phyloP scores from a whole-genome alignment of 1,140 invertebrate genomes.

The Drosophila eugracilis region DNA sequence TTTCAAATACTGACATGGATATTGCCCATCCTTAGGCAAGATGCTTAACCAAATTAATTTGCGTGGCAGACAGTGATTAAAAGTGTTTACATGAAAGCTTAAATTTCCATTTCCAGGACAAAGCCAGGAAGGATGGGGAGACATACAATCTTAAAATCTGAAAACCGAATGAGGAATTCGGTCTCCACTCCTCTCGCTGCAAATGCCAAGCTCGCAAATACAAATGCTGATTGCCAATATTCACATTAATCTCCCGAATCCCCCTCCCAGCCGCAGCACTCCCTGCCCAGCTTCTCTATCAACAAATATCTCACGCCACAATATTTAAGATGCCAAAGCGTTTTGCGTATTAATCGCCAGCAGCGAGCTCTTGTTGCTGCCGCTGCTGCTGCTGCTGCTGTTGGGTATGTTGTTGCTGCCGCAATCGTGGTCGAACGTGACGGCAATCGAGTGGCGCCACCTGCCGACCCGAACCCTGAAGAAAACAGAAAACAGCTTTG shows the following conservation, averaged over 20 bases:
- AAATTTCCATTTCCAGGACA: constrained; percentile 13
- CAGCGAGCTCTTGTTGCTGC: constrained; percentile 2
- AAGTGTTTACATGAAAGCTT: constrained; percentile 11
- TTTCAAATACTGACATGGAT: too few relatives aligned
- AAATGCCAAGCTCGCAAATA: constrained; percentile 76
- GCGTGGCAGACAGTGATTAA: too few relatives aligned
- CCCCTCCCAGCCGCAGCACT: not conserved
- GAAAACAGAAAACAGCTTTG: constrained; percentile 10
- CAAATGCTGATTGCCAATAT: constrained; percentile 79
- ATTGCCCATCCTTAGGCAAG: too few relatives aligned
- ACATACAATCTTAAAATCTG: constrained; percentile 11
- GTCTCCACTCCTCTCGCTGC: constrained; percentile 41
- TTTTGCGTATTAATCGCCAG: constrained; percentile 79
- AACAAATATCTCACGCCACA: constrained; percentile 69
- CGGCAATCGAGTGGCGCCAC: constrained; percentile 72
- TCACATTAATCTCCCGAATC: constrained; percentile 70
- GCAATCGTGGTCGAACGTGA: constrained; percentile 65
- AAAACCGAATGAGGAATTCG: constrained; percentile 27
- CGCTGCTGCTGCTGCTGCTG: constrained; percentile 3
- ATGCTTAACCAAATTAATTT: constrained; percentile 4
- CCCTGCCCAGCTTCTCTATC: constrained; percentile 32
- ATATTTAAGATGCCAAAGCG: constrained; percentile 82
- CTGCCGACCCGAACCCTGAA: constrained; percentile 43
- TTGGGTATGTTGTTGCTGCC: constrained; percentile 13
- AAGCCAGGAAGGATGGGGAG: constrained; percentile 14